Evolutionary conservation across 2,797 vertebrate genomes (phyloP), one percentile per base, ranked within the genome.

Genomic region (Malurus splendens): DNA sequence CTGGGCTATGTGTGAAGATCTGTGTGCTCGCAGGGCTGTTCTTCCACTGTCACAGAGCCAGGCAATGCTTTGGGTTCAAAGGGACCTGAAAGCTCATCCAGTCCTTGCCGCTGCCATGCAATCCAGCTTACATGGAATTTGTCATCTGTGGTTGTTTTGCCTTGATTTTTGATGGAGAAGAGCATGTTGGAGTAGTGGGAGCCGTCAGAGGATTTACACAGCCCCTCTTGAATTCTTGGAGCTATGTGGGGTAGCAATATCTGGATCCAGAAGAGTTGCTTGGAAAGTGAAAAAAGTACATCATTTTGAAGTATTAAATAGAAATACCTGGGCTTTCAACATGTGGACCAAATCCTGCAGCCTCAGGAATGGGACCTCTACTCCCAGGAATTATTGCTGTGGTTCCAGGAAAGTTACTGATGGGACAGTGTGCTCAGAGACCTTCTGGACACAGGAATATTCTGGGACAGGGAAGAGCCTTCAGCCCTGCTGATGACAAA

Each of bases 111-210:
- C 73, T 64, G 74, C 52, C 47, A 0, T 5, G 9, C 9, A 14
- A 3, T 11, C 17, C 73, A n/a, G 18, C 47, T 48, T 7, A 1
- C 0, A 0, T 11, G 12, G 55, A 10, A 17, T 84, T 45, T 13
- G 39, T 38, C 48, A 32, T 23, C n/a, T 28, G 3, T 3, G 33
- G 18, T 17, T 33, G 36, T 32, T 62, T 28, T 54, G 20, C 38
- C 19, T 27, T 7, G 52, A 62, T 32, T 38, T 73, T 23, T 20
- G 13, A 5, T 12, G 18, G 55, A 28, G 33, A 11, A 11, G 32
- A 33, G 8, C 2, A 0, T 8, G 7, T 39, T 59, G 61, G 15
- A 15, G 0, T 19, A 10, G 23, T 20, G 33, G 50, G 20, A 44
- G 23, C n/a, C 5, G 0, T 27, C 57, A 18, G 64, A 36, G 78